A percentile compares a stretch with the other conserved stretches of the same genome.
phyloP scores from a whole-genome alignment of 2,888 invertebrate species.

The Salticus scenicus region DNA sequence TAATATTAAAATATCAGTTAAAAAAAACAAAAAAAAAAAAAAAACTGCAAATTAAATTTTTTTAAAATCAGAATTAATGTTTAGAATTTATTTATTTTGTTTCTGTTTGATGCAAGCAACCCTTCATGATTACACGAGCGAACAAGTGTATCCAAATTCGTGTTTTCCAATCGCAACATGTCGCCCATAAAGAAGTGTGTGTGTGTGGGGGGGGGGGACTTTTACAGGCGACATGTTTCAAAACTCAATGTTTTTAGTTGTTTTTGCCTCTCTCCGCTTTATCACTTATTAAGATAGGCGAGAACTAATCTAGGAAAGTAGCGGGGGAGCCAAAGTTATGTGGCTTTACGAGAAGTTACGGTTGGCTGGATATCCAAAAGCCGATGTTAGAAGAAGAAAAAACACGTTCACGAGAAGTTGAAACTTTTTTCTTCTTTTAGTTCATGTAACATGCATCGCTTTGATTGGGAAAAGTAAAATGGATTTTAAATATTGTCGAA shows the following conservation, averaged over 20 bases:
- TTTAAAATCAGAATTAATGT: too few species aligned
- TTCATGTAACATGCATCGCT: not conserved
- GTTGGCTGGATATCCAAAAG: constrained; percentile 25
- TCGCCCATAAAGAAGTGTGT: not conserved
- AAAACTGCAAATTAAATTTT: too few species aligned
- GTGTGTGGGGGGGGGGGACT: too few species aligned
- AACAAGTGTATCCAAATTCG: not conserved
- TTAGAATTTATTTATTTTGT: too few species aligned
- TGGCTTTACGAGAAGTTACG: not conserved
- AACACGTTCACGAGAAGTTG: not conserved
- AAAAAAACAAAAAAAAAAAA: too few species aligned
- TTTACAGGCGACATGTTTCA: not conserved
- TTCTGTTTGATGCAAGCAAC: too few species aligned
- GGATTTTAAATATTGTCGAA: constrained; percentile 3
- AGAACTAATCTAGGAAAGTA: constrained; percentile 10
- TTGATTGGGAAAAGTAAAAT: not conserved
- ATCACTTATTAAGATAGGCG: constrained; percentile 7
- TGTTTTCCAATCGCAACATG: not conserved
- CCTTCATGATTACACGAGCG: too few species aligned
- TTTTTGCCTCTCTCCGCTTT: not conserved
- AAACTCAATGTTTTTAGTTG: not conserved
- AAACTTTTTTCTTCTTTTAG: not conserved
- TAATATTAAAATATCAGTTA: too few species aligned
- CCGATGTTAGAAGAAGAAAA: not conserved
- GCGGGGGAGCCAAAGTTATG: not conserved